Percentiles rank a stretch among this genome's conserved stretches.
phyloP scores from a whole-genome alignment of 2,888 invertebrate species.

The Ectemnius cavifrons region DNA sequence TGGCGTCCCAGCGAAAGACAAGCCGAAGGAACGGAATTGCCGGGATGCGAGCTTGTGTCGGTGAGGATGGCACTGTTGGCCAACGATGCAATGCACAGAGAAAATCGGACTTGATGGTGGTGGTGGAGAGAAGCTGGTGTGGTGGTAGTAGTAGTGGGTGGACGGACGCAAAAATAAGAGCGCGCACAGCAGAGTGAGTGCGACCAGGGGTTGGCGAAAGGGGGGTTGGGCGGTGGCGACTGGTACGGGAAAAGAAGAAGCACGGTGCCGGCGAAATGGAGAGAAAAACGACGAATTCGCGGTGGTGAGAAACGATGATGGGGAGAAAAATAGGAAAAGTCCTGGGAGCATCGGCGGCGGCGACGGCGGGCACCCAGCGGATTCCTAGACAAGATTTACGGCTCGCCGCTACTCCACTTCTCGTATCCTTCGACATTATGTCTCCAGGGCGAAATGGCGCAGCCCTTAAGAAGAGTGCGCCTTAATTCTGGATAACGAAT shows the following conservation, averaged over 20 bases:
- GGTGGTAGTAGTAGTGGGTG: slow-evolving; percentile 29
- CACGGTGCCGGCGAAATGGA: slow-evolving; percentile 33
- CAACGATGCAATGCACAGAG: neutral
- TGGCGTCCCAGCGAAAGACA: slow-evolving; percentile 47
- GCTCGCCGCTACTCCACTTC: slow-evolving; percentile 1
- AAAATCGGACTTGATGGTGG: neutral
- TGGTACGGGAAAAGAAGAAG: slow-evolving; percentile 39
- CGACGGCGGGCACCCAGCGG: slow-evolving; percentile 5
- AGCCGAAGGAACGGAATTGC: slow-evolving; percentile 32
- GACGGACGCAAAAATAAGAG: slow-evolving; percentile 58
- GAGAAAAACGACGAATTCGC: slow-evolving; percentile 46
- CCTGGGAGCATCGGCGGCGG: slow-evolving; percentile 30
- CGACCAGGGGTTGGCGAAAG: neutral
- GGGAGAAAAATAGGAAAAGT: slow-evolving; percentile 41
- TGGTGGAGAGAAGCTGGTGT: slow-evolving; percentile 3
- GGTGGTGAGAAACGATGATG: slow-evolving; percentile 40
- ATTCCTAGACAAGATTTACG: slow-evolving; percentile 16
- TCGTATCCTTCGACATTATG: neutral
- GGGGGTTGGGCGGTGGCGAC: slow-evolving; percentile 25
- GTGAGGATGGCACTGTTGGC: neutral
- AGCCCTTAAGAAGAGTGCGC: too few species aligned
- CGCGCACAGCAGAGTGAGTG: too few species aligned
- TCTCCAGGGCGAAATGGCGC: too few species aligned
- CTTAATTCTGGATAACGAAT: too few species aligned
- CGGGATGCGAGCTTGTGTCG: neutral